Percentiles rank a stretch among this genome's conserved stretches.
phyloP scores from a whole-genome alignment of 2,113 vertebrate genomes.

The Corythoichthys haematopterus region DNA sequence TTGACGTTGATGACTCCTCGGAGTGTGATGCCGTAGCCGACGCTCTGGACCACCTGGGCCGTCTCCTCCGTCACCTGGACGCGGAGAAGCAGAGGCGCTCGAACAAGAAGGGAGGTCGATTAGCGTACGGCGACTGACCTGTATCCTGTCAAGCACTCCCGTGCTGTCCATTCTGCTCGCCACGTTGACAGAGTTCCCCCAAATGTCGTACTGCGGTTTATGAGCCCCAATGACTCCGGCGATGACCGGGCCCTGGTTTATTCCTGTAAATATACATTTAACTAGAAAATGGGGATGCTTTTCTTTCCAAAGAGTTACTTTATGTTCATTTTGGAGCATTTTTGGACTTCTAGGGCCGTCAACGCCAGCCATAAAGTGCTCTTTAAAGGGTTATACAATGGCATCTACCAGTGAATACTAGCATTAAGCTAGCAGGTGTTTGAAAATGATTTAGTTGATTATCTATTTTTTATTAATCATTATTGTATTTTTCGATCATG shows the following conservation, averaged over 20 bases:
- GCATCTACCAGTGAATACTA: no score
- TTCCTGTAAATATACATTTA: conserved; percentile 63
- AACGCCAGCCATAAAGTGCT: no score
- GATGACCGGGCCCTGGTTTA: conserved; percentile 87
- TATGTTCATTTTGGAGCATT: no score
- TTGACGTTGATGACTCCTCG: conserved; percentile 82
- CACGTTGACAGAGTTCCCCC: conserved; percentile 90
- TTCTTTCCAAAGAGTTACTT: no score
- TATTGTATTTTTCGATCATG: no score
- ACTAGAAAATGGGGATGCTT: no score
- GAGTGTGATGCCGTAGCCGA: conserved; percentile 76
- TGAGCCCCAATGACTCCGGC: conserved; percentile 88
- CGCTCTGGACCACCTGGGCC: conserved; percentile 66
- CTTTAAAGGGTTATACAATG: no score
- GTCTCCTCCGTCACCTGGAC: conserved; percentile 84
- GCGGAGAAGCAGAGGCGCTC: not conserved
- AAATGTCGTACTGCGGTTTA: conserved; percentile 91
- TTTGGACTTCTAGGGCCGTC: no score
- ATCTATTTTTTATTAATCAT: no score
- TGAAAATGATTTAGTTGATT: no score
- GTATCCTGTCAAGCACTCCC: conserved; percentile 83
- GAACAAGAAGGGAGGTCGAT: not conserved
- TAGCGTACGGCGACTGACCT: conserved; percentile 60
- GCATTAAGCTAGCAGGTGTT: no score
- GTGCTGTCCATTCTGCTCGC: conserved; percentile 92